Base-by-base conservation (phyloP, 2,113 vertebrate species). In the Oreocharis arfaki region DNA sequence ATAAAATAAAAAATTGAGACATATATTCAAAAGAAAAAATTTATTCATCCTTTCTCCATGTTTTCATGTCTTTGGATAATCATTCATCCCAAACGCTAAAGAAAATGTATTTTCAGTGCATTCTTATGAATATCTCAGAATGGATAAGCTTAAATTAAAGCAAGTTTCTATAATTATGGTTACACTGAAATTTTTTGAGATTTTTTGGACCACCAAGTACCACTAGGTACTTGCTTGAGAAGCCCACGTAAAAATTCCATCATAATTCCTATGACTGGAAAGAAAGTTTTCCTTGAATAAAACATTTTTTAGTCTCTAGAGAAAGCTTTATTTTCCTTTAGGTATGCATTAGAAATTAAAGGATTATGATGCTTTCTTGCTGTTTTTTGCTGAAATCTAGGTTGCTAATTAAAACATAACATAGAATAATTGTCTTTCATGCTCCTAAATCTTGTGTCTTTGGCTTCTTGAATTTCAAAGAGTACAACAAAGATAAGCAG, bases 361-460 rank as follows among this genome's bases (percentile, higher is more conserved):
- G 28, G 16, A 91, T 90, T 88, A 76, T 56, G 50, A 49, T 73
- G 44, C 33, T 76, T 84, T 23, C 8, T 84, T 78, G 16, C 14
- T 91, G n/a, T 44, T 91, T 91, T 96, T 91, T 61, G 23, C 67
- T 94, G 56, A 93, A 85, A 93, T 93, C 49, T 87, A 82, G 56
- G 71, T 85, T 68, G 11, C 2, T 89, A 80, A 90, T 82, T 94
- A 69, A 91, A 91, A 67, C 8, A 24, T 33, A 65, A 37, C 27
- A 52, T 63, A 63, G 39, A 77, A 70, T 85, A 85, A 69, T 91
- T 93, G 59, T 78, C 20, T 85, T 89, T 89, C 64, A 55, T 69
- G 33, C 11, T 91, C 32, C 42, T 65, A 79, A 74, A 52, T 79
- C 63, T 93, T 74, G 15, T 73, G 21, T 73, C 22, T 90, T 92